Conservation (phyloP, 2,113 vertebrate species). For the Pangasianodon gigas region DNA sequence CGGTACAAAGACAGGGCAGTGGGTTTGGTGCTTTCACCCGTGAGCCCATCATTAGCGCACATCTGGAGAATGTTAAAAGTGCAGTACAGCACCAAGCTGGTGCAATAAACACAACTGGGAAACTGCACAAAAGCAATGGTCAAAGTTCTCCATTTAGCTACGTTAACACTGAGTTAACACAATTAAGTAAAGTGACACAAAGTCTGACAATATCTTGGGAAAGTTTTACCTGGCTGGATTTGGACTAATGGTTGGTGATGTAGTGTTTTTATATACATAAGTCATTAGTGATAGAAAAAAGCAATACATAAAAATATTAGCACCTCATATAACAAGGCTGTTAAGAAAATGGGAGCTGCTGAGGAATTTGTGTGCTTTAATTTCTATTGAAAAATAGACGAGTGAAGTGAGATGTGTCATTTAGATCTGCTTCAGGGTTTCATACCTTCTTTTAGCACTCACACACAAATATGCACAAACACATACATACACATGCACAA, state of each 20-base stretch:
- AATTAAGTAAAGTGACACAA: constrained; percentile 24
- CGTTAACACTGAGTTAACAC: constrained; percentile 8
- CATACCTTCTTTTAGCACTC: constrained; percentile 33
- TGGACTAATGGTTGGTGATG: constrained; percentile 32
- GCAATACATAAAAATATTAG: constrained; percentile 5
- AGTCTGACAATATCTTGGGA: constrained; percentile 25
- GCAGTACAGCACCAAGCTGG: constrained; percentile 59
- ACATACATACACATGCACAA: constrained; percentile 46
- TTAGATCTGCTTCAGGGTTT: constrained; percentile 14
- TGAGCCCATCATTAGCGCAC: constrained; percentile 68
- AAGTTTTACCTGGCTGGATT: constrained; percentile 22
- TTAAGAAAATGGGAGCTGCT: constrained; percentile 18
- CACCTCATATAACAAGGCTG: constrained; percentile 5
- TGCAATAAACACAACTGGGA: constrained; percentile 65
- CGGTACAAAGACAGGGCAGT: constrained; percentile 56
- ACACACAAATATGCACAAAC: constrained; percentile 19
- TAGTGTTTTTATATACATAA: not conserved
- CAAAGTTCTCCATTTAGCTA: constrained; percentile 41
- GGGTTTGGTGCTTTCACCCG: constrained; percentile 62
- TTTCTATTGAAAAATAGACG: not conserved
- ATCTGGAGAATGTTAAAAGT: constrained; percentile 72
- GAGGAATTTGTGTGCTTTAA: not conserved
- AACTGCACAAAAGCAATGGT: constrained; percentile 54
- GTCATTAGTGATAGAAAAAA: constrained; percentile 32
- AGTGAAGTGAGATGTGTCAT: constrained; percentile 9